A percentile compares a stretch with the other conserved stretches of the same genome.
Evolutionary conservation across 2,797 vertebrate species (phyloP).

Genomic region (Acridotheres tristis): DNA sequence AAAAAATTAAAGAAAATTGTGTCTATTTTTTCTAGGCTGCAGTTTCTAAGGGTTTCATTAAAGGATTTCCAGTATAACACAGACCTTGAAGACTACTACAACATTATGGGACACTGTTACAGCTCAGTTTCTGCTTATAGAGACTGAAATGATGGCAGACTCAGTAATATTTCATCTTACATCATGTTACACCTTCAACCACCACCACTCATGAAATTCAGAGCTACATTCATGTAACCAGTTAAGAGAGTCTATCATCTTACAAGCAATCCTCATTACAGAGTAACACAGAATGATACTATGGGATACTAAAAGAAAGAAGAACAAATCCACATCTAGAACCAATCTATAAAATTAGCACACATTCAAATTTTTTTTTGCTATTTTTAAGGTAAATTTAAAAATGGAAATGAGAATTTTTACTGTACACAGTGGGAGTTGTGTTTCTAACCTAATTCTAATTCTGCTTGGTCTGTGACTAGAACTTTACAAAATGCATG

Average conservation of each 20-base stretch:
- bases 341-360: not conserved
- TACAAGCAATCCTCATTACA: not conserved
- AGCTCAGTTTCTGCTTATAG: not conserved
- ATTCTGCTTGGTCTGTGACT: not conserved
- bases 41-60: not conserved
- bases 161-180: not conserved
- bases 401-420: not conserved
- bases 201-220: not conserved
- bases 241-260: not conserved
- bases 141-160: not conserved
- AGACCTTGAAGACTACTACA: not conserved
- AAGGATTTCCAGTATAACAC: not conserved
- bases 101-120: not conserved
- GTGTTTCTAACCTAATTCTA: not conserved
- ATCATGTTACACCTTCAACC: not conserved
- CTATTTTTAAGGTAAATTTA: not conserved
- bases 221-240: not conserved
- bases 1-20: not conserved
- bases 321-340: not conserved
- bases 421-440: not conserved
- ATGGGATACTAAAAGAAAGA: not conserved
- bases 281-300: not conserved
- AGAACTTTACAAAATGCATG: not conserved
- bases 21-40: not conserved
- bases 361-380: accelerated